phyloP scores from a whole-genome alignment of 2,113 vertebrate species.

The Rissa tridactyla region DNA sequence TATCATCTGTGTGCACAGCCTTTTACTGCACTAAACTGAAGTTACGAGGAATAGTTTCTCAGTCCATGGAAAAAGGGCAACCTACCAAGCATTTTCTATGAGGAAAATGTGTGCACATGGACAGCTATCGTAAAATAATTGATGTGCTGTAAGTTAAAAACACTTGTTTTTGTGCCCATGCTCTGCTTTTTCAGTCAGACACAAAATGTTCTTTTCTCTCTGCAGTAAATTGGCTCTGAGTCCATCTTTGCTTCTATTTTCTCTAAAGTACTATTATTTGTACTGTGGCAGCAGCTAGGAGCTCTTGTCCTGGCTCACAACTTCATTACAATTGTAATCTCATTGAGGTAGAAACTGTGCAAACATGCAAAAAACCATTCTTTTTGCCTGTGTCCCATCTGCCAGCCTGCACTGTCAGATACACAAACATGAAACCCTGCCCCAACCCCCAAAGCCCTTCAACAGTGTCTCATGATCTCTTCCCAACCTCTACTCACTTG shows the following conservation, averaged over 20 bases:
- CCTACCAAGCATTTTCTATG: not conserved
- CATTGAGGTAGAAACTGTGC: not conserved
- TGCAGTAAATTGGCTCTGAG: not conserved
- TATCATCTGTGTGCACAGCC: not conserved
- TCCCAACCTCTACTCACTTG: not conserved
- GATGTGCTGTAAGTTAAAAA: not conserved
- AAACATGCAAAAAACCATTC: not conserved
- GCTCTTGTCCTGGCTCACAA: not conserved
- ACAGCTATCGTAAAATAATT: not conserved
- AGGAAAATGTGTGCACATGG: not conserved
- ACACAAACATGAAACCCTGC: rapidly evolving
- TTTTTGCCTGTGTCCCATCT: not conserved
- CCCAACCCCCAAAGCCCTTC: not conserved
- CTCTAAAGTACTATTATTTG: not conserved
- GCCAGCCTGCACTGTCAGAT: not conserved
- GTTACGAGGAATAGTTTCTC: not conserved
- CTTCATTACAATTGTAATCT: not conserved
- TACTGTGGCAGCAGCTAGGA: not conserved
- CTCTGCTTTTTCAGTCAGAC: not conserved
- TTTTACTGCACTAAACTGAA: not conserved
- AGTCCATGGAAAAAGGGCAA: not conserved
- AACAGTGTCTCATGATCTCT: not conserved
- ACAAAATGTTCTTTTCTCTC: not conserved
- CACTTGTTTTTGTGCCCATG: not conserved
- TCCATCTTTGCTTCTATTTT: not conserved